These are phyloP conservation scores for Arge pagana DNA, from an alignment of 2,888 invertebrate species.

Conservation along the genomic window DNA sequence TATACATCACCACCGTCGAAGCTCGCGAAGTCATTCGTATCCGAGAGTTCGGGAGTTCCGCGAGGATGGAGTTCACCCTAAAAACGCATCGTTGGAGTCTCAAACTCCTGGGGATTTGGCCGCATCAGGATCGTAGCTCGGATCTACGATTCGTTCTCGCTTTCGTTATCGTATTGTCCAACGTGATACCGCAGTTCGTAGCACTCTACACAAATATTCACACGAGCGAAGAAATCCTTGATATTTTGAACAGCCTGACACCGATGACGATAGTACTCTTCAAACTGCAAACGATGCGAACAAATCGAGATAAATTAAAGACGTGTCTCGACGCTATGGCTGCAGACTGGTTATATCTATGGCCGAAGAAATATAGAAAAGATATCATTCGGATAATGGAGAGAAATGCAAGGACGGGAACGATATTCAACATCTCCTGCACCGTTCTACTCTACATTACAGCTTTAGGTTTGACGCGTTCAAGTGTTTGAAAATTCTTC, in stretches of 20 bases:
- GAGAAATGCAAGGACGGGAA: slow-evolving; percentile 16
- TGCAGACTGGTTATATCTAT: slow-evolving; percentile 9
- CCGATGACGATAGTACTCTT: slow-evolving; percentile 1
- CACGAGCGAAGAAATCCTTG: neutral
- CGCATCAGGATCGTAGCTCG: slow-evolving; percentile 17
- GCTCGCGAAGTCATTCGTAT: slow-evolving; percentile 1
- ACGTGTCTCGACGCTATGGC: neutral
- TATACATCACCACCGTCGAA: no score
- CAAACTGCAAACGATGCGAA: slow-evolving; percentile 7
- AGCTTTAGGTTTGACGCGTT: slow-evolving; percentile 8
- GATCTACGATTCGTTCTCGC: slow-evolving; percentile 1
- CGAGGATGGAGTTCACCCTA: slow-evolving; percentile 14
- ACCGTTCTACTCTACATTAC: slow-evolving; percentile 14
- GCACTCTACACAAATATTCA: slow-evolving; percentile 1
- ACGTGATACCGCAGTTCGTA: slow-evolving; percentile 9
- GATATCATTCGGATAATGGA: slow-evolving; percentile 6
- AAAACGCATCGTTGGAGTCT: slow-evolving; percentile 15
- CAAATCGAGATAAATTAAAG: slow-evolving; percentile 1
- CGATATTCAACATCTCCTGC: slow-evolving; percentile 10
- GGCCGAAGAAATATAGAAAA: neutral
- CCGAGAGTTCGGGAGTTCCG: neutral
- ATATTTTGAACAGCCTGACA: slow-evolving; percentile 6
- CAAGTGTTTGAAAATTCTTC: neutral
- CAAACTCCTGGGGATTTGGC: slow-evolving; percentile 22
- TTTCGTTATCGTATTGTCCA: neutral